phyloP scores from a whole-genome alignment of 2,888 invertebrate species.

The Tipula confusa region DNA sequence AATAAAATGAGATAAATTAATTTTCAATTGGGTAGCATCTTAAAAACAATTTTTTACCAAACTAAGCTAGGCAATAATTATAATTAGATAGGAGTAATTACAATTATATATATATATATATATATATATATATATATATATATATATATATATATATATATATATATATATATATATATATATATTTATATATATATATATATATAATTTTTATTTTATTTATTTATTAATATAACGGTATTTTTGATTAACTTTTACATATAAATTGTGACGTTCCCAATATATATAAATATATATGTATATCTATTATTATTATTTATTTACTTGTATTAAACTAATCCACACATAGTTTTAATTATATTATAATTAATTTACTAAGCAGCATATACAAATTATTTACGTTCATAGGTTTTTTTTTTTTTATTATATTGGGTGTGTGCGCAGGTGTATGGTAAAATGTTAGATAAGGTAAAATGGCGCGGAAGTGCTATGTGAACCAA shows the following conservation, averaged over 20 bases:
- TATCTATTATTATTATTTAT: too few relatives aligned
- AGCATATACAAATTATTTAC: neutral
- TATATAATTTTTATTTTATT: too few relatives aligned
- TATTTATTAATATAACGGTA: neutral
- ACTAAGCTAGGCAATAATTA: neutral
- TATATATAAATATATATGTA: too few relatives aligned
- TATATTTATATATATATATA: too few relatives aligned
- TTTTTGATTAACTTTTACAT: neutral
- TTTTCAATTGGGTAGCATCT: neutral
- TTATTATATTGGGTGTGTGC: neutral
- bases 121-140: too few relatives aligned
- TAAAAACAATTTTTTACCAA: neutral
- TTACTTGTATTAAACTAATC: neutral
- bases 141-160: too few relatives aligned
- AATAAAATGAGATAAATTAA: neutral
- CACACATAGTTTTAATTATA: slow-evolving; percentile 3
- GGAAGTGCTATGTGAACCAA: neutral
- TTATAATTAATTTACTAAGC: neutral
- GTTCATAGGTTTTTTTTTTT: too few relatives aligned
- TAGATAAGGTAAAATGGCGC: neutral
- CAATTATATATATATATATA: too few relatives aligned
- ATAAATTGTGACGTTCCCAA: too few relatives aligned
- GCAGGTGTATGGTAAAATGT: neutral
- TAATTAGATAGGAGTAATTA: neutral
- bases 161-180: too few relatives aligned